phyloP scores from a whole-genome alignment of 1,140 invertebrate genomes.

The Phymorhynchus buccinoides region DNA sequence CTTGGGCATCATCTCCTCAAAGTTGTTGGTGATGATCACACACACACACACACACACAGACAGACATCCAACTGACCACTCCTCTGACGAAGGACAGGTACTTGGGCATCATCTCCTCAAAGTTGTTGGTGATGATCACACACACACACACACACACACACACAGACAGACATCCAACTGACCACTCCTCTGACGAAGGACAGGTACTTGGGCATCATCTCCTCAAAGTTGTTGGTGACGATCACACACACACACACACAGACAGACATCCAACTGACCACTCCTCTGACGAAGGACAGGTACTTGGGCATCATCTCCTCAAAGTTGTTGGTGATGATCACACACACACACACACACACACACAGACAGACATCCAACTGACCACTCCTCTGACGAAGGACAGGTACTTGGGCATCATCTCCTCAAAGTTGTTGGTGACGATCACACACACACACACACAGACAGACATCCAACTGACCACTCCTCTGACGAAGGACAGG shows the following conservation, averaged over 20 bases:
- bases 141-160: constrained; percentile 2
- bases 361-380: constrained; percentile 39
- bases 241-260: constrained; percentile 80
- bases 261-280: constrained; percentile 76
- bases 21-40: constrained; percentile 99
- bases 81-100: constrained; percentile 96
- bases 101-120: constrained; percentile 99
- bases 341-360: constrained; percentile 70
- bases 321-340: constrained; percentile 99
- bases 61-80: constrained; percentile 77
- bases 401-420: constrained; percentile 99
- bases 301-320: constrained; percentile 99
- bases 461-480: constrained; percentile 76
- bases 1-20: constrained; percentile 99
- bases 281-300: constrained; percentile 92
- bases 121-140: constrained; percentile 99
- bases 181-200: constrained; percentile 94
- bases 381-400: constrained; percentile 94
- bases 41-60: not conserved
- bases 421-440: constrained; percentile 99
- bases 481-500: constrained; percentile 92
- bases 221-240: constrained; percentile 99
- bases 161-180: constrained; percentile 39
- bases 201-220: constrained; percentile 99
- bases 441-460: constrained; percentile 80